Conservation (phyloP, 2,113 vertebrate genomes). For the Microcebus murinus region DNA sequence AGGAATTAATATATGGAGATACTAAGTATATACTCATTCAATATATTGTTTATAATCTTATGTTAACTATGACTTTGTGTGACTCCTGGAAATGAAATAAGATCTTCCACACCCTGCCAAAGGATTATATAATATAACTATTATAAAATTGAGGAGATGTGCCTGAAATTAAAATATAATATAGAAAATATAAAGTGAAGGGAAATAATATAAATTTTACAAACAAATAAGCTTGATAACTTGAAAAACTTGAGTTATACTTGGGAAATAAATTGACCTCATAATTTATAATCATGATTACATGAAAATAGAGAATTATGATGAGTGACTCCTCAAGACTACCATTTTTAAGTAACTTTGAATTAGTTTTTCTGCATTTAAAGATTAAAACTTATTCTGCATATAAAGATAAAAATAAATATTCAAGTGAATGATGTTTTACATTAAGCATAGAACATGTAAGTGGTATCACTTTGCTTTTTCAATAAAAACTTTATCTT, state of each 20-base stretch:
- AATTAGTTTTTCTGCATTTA: not conserved
- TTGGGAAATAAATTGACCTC: not conserved
- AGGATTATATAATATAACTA: not conserved
- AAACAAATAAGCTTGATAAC: not conserved
- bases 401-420: conserved; percentile 2
- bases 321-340: not conserved
- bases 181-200: not conserved
- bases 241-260: not conserved
- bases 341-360: conserved; percentile 14
- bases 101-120: not conserved
- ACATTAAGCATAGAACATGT: not conserved
- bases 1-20: not conserved
- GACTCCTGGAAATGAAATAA: not conserved
- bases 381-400: not conserved
- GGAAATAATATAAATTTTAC: not conserved
- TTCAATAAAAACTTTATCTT: not conserved
- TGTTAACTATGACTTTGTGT: not conserved
- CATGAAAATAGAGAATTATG: conserved; percentile 40
- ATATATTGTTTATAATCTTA: not conserved
- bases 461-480: not conserved
- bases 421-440: not conserved
- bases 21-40: conserved; percentile 11
- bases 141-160: not conserved
- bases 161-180: not conserved
- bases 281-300: not conserved